These are phyloP conservation scores for Discoglossus pictus DNA, from an alignment of 2,797 vertebrate species.

Conservation along the genomic window DNA sequence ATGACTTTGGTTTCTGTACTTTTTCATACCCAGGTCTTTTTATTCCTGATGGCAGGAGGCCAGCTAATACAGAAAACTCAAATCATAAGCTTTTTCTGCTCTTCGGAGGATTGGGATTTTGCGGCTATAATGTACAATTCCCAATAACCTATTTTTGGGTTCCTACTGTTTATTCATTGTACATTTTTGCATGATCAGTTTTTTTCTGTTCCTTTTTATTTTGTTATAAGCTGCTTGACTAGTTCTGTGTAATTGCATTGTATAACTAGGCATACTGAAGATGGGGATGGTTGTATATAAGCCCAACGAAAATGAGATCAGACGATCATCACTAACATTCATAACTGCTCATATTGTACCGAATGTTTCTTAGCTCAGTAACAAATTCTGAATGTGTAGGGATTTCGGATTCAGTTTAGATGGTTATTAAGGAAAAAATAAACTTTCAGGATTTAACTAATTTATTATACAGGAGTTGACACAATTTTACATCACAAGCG, in stretches of 20 bases:
- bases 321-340: slow-evolving; percentile 18
- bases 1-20: slow-evolving; percentile 7
- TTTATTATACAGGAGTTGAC: no score
- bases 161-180: slow-evolving; percentile 5
- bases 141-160: neutral
- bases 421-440: neutral
- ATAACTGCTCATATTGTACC: slow-evolving; percentile 17
- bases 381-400: neutral
- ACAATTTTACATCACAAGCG: no score
- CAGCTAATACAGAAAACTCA: slow-evolving; percentile 9
- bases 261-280: slow-evolving; percentile 27
- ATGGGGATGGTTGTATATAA: slow-evolving; percentile 33
- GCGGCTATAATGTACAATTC: slow-evolving; percentile 5
- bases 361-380: slow-evolving; percentile 7
- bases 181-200: slow-evolving; percentile 24
- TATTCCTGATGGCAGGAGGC: slow-evolving; percentile 7
- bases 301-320: slow-evolving; percentile 30
- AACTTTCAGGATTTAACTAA: no score
- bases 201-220: slow-evolving; percentile 4
- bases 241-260: slow-evolving; percentile 40
- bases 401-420: no score
- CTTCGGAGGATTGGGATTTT: neutral
- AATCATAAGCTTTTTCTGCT: slow-evolving; percentile 3
- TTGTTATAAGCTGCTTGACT: slow-evolving; percentile 29
- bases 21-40: neutral